phyloP scores from a whole-genome alignment of 1,140 invertebrate genomes.

The Antheraea mylitta region DNA sequence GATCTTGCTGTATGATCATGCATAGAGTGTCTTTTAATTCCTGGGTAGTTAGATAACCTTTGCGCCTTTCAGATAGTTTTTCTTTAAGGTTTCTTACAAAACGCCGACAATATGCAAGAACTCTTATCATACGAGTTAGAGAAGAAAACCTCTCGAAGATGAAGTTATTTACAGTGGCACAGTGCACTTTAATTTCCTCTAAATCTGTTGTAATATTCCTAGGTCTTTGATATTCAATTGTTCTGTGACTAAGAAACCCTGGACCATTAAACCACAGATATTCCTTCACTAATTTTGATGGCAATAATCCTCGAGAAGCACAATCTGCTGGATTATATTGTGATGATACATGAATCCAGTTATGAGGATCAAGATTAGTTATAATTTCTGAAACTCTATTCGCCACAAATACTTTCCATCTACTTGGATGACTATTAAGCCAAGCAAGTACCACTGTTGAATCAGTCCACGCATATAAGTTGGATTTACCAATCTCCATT shows the following conservation, averaged over 20 bases:
- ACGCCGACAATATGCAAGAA: conserved; percentile 28
- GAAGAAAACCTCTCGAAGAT: conserved; percentile 27
- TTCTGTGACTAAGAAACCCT: not conserved
- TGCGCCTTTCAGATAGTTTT: conserved; percentile 12
- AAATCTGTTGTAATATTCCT: not conserved
- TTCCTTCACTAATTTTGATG: not conserved
- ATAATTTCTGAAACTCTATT: conserved; percentile 13
- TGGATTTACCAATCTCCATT: not conserved
- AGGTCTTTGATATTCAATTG: not conserved
- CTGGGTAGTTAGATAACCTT: conserved; percentile 13
- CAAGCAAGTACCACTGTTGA: conserved; percentile 14
- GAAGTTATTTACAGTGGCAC: conserved; percentile 29
- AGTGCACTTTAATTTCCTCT: not conserved
- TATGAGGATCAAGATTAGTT: conserved; percentile 3
- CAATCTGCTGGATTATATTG: conserved; percentile 12
- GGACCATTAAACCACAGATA: not conserved
- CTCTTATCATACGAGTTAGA: conserved; percentile 23
- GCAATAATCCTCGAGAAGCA: not conserved
- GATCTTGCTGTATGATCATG: not conserved
- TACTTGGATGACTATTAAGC: conserved; percentile 11
- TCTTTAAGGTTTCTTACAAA: conserved; percentile 17
- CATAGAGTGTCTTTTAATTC: not conserved
- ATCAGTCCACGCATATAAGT: conserved; percentile 12
- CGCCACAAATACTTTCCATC: conserved; percentile 9
- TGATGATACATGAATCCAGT: conserved; percentile 6